Conservation (phyloP, 2,113 vertebrate species). For the Sitta europaea region DNA sequence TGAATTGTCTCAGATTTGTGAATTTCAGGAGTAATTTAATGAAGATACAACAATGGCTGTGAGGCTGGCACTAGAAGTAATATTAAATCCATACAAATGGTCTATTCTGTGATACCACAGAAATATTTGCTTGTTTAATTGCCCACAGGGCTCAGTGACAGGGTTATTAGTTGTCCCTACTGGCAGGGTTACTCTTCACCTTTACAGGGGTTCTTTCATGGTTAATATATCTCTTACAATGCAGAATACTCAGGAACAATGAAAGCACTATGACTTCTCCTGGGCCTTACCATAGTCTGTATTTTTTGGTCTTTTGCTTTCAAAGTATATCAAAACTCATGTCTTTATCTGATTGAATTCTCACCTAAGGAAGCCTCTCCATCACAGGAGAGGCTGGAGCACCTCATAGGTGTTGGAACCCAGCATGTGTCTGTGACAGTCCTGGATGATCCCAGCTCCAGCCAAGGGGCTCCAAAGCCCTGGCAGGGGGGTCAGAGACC, state of each 20-base stretch:
- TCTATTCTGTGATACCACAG: not conserved
- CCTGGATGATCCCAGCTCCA: too few relatives aligned
- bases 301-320: not conserved
- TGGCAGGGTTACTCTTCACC: not conserved
- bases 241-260: not conserved
- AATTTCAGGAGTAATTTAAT: not conserved
- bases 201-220: not conserved
- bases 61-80: not conserved
- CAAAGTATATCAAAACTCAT: not conserved
- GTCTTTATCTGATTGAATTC: not conserved
- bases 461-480: too few relatives aligned
- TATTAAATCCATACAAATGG: not conserved
- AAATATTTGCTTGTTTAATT: not conserved
- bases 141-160: not conserved
- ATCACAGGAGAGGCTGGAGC: not conserved
- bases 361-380: not conserved
- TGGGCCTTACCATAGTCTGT: not conserved
- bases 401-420: too few relatives aligned
- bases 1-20: not conserved
- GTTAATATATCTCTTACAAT: not conserved
- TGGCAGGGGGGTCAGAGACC: too few relatives aligned
- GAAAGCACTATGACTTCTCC: not conserved
- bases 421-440: too few relatives aligned
- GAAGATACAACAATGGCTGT: fast-evolving
- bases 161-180: not conserved